A percentile compares a stretch with the other conserved stretches of the same genome.
Evolutionary conservation across 1,140 invertebrate genomes (phyloP).

Genomic region (Luehdorfia chinensis): DNA sequence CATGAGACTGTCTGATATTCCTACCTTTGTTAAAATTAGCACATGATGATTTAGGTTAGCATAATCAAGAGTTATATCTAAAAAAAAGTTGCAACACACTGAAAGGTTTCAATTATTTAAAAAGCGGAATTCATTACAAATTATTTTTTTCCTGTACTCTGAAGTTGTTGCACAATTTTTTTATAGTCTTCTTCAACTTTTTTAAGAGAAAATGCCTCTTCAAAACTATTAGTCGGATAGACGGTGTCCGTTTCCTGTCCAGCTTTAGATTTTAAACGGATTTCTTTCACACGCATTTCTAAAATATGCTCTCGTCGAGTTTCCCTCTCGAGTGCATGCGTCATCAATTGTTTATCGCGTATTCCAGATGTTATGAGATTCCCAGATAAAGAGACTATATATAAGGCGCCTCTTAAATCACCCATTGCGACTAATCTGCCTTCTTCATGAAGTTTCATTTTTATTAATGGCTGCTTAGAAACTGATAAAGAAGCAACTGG

Average conservation of each 20-base stretch:
- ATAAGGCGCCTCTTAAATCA: slow-evolving; percentile 84
- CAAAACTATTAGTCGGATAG: slow-evolving; percentile 17
- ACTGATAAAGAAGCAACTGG: slow-evolving; percentile 78
- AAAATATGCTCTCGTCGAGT: slow-evolving; percentile 90
- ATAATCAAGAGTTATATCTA: no score
- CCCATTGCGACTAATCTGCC: slow-evolving; percentile 87
- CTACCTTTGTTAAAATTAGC: no score
- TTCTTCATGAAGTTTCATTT: slow-evolving; percentile 71
- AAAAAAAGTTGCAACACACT: no score
- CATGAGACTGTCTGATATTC: no score
- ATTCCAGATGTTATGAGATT: slow-evolving; percentile 83
- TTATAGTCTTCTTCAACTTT: slow-evolving; percentile 40
- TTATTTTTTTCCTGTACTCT: neutral
- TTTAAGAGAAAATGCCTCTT: slow-evolving; percentile 28
- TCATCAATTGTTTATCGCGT: slow-evolving; percentile 80
- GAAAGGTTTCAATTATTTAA: no score
- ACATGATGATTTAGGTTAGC: no score
- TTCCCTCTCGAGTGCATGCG: slow-evolving; percentile 90
- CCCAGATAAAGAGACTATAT: slow-evolving; percentile 87
- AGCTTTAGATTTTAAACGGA: slow-evolving; percentile 75
- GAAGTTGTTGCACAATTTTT: slow-evolving; percentile 25
- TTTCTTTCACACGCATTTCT: slow-evolving; percentile 87
- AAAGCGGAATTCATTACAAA: no score
- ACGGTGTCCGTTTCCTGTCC: slow-evolving; percentile 17
- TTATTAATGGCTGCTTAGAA: slow-evolving; percentile 71